Conservation (phyloP, 2,797 vertebrate species). For the Ctenosaura bakeri region DNA sequence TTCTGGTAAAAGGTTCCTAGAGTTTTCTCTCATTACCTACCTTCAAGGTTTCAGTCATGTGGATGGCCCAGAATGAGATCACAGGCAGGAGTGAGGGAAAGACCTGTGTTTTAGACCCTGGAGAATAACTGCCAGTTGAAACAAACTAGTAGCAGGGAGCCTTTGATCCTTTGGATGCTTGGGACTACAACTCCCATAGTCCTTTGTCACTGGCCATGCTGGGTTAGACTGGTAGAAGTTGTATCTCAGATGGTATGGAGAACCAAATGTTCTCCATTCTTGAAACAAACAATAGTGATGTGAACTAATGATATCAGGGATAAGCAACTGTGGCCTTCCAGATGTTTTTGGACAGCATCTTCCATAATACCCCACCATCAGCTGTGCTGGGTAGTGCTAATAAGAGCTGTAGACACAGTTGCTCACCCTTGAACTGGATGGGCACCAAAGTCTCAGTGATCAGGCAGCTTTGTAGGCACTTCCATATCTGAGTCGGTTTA, state of each 20-base stretch:
- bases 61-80: not conserved
- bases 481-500: not conserved
- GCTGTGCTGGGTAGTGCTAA: not conserved
- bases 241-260: not conserved
- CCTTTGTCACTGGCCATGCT: not conserved
- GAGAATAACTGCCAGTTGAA: not conserved
- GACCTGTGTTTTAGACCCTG: not conserved
- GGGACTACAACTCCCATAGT: not conserved
- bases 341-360: not conserved
- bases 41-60: not conserved
- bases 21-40: not conserved
- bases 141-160: not conserved
- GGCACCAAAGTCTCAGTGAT: not conserved
- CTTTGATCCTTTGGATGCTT: not conserved
- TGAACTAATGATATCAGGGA: not conserved
- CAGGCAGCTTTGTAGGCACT: not conserved
- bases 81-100: not conserved
- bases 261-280: not conserved
- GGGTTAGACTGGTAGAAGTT: not conserved
- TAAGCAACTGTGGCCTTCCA: not conserved
- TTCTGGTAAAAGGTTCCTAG: not conserved
- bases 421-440: not conserved
- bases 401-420: not conserved
- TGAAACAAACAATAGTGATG: not conserved
- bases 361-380: not conserved